These are phyloP conservation scores for Tachina grossa DNA, from an alignment of 2,888 invertebrate genomes.

Conservation along the genomic window DNA sequence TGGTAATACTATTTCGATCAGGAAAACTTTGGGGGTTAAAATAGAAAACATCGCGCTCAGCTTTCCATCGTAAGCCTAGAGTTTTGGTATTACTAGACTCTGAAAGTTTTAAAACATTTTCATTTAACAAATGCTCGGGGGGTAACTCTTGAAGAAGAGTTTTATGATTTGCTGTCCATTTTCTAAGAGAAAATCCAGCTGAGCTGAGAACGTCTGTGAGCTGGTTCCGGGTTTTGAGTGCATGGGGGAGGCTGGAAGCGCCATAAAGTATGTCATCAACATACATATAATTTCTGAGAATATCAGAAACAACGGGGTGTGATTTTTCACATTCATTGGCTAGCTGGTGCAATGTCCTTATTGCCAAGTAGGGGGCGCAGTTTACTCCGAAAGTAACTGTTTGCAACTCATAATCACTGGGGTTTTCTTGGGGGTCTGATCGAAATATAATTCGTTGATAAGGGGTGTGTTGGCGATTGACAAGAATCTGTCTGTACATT, in stretches of 20 bases:
- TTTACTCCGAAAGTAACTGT: too few species aligned
- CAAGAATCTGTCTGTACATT: too few species aligned
- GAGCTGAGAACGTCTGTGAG: not conserved
- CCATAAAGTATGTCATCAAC: not conserved
- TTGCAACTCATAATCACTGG: too few species aligned
- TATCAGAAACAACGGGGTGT: not conserved
- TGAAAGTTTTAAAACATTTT: not conserved
- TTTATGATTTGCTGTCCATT: not conserved
- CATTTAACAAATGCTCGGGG: not conserved
- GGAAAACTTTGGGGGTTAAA: not conserved
- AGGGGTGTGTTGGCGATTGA: too few species aligned
- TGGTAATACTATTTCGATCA: not conserved
- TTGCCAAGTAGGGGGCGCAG: too few species aligned
- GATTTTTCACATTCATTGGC: slow-evolving; percentile 4
- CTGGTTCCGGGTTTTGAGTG: not conserved
- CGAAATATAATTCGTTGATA: too few species aligned
- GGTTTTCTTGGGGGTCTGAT: too few species aligned
- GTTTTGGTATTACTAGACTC: not conserved
- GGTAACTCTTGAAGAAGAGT: not conserved
- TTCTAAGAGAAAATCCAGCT: not conserved
- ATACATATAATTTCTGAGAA: not conserved
- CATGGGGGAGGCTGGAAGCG: not conserved
- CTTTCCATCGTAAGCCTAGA: not conserved
- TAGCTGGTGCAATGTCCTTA: slow-evolving; percentile 27
- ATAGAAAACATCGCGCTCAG: too few species aligned